phyloP scores from a whole-genome alignment of 1,140 invertebrate species.

The Anthonomus grandis region DNA sequence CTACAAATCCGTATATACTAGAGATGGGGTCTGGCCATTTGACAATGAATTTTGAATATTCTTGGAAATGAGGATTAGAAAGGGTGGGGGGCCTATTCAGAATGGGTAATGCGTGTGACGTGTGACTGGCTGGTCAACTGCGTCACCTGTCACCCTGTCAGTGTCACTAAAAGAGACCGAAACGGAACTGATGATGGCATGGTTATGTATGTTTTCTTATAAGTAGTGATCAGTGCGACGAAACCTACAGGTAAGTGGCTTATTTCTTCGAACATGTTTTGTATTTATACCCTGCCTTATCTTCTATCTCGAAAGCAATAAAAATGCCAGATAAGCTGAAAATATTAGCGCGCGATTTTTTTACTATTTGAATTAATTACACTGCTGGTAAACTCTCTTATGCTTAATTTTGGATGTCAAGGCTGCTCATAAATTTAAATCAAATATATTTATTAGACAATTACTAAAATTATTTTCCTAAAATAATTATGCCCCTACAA shows the following conservation, averaged over 20 bases:
- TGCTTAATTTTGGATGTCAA: slow-evolving; percentile 28
- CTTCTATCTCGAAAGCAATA: slow-evolving; percentile 10
- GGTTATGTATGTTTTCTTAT: slow-evolving; percentile 33
- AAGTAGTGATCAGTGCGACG: slow-evolving; percentile 30
- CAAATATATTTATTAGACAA: no score
- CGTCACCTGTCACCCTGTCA: no score
- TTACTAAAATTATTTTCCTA: not conserved
- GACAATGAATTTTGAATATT: no score
- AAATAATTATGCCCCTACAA: not conserved
- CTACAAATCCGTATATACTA: no score
- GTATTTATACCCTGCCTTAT: slow-evolving; percentile 16
- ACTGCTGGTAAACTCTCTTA: slow-evolving; percentile 16
- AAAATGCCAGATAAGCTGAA: not conserved
- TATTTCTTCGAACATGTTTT: slow-evolving; percentile 6
- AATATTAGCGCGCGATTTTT: slow-evolving; percentile 15
- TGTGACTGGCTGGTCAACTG: no score
- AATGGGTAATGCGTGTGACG: slow-evolving; percentile 15
- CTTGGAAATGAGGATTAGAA: no score
- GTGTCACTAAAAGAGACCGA: slow-evolving; percentile 26
- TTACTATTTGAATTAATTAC: not conserved
- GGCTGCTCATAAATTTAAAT: slow-evolving; percentile 21
- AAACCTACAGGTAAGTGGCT: slow-evolving; percentile 35
- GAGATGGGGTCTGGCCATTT: no score
- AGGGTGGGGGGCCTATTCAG: no score
- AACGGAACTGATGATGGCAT: slow-evolving; percentile 31